Base-by-base conservation (phyloP, 1,140 invertebrate species). In the Scaptomyza hsui region DNA sequence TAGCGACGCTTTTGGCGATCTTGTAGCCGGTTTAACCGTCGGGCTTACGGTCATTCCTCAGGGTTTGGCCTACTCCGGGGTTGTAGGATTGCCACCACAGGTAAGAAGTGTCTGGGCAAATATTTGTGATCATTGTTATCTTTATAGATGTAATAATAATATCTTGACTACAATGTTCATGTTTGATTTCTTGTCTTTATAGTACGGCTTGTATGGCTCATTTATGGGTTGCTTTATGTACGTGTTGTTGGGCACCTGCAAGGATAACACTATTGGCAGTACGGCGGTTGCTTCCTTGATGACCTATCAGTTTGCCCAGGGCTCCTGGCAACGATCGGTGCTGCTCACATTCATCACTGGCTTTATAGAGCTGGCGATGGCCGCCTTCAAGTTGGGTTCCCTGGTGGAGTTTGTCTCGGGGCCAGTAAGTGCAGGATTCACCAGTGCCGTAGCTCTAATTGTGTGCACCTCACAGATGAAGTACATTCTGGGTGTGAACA, bases 361-460 rank as follows among this genome's bases (percentile, higher is more conserved):
- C 2, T 80, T 96, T 18, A 93, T 98, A 1, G 95, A 97, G 86
- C 83, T 98, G 4, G 68, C 96, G 0, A 97, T 98, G 95, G 97
- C 97, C 3, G 82, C 97, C 18, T 94, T 98, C 16, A 96, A 97
- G 42, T 92, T 98, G 59, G 96, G 97, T 44, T 98, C 98, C 88
- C 92, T 99, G 26, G 96, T 98, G 57, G 97, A 98, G 91, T 99
- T 98, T 90, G 97, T 99, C 0, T 98, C 97, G 0, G 96, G 96
- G 4, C 97, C 97, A 0, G 97, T 99, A 0, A 97, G 97, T 44
- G 97, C 96, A 2, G 97, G 97, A 4, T 99, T 98, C 83, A 98
- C 97, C 0, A 97, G 97, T n/a, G 97, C 97, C 0, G 97, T 98
- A 10, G 97, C 97, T n/a, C 92, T 99, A 6, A 97, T 98, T 64